Evolutionary conservation across 2,888 invertebrate genomes (phyloP), one percentile per base, ranked within the genome.

Genomic region (Athrips mouffetella): DNA sequence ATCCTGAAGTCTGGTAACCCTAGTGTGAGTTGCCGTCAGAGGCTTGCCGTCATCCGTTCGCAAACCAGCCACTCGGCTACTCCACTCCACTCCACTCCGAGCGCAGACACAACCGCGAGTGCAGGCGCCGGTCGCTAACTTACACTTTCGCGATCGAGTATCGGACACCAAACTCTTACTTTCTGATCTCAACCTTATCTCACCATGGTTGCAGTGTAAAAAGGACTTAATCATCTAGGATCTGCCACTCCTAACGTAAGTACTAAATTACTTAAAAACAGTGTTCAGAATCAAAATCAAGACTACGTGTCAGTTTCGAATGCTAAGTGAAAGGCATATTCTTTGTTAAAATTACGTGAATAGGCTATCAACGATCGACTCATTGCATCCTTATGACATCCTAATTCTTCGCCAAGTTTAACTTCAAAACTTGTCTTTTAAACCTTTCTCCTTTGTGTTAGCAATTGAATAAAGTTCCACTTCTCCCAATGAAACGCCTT

Each of bases 301-400:
- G 80, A 72, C 69, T 79, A 85, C 86, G 86, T 86, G 86, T 87
- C 86, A 83, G 74, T 73, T 78, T 65, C 72, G 76, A 81, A 73
- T 76, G 77, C 69, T 77, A 76, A 84, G 86, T 87, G 86, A 87
- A 87, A 87, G 86, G 86, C 74, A 68, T 79, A 80, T 76, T 80
- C 84, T 81, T 80, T 81, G 80, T 76, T 77, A 72, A 37, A 76
- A 81, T 77, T 76, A 79, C 76, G 57, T 60, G 66, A 59, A 65
- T 62, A 62, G 57, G 54, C 45, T 49, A 37, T 33, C 35, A 40
- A 30, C 13, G 31, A 31, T 15, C 21, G 7, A 37, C 27, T 5
- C 10, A 25, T 40, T 33, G 31, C 13, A 33, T 30, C 11, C 11
- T 11, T 44, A 25, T 10, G 18, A 31, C 10, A 33, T 20, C 21